Evolutionary conservation across 1,140 invertebrate genomes (phyloP), one percentile per base, ranked within the genome.

Genomic region (Augochlora pura): DNA sequence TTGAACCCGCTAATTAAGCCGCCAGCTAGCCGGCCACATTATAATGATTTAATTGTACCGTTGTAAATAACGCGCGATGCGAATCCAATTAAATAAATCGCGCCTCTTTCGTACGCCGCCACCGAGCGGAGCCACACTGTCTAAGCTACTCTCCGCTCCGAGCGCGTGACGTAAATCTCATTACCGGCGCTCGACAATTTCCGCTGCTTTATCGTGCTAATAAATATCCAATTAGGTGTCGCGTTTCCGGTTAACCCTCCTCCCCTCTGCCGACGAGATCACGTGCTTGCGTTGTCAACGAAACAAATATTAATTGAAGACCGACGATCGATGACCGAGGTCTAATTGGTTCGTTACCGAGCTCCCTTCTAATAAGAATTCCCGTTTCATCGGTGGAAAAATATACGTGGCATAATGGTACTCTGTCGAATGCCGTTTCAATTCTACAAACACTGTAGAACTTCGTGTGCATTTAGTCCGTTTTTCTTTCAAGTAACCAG

Each of bases 21-120:
- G 8, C n/a, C 8, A 8, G n/a, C 54, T n/a, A 6, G n/a, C 54
- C 21, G n/a, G 25, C 32, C 25, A 10, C 21, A 42, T 77, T 77
- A 76, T 38, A 46, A 68, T 46, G 38, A 39, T 46, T 77, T 63
- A 72, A 72, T 72, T 32, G 39, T 63, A 18, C 54, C n/a, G 49
- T 39, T 57, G 27, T 27, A 64, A 74, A 68, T 76, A 59, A 25
- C 64, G 49, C 7, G 65, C 46, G 54, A 38, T 68, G 65, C 54
- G 27, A 49, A 69, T 60, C 57, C 42, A 77, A 77, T 77, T 69
- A 77, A 77, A 60, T 10, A 27, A 69, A 77, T 69, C 57, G 74
- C 42, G 59, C n/a, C 23, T 16, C 68, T 59, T 69, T 66, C n/a
- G 32, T 23, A 0, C 2, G 2, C 6, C 3, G 18, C 38, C 32